Evolutionary conservation across 1,140 invertebrate genomes (phyloP), one percentile per base, ranked within the genome.

Genomic region (Ostrea denselamellosa): DNA sequence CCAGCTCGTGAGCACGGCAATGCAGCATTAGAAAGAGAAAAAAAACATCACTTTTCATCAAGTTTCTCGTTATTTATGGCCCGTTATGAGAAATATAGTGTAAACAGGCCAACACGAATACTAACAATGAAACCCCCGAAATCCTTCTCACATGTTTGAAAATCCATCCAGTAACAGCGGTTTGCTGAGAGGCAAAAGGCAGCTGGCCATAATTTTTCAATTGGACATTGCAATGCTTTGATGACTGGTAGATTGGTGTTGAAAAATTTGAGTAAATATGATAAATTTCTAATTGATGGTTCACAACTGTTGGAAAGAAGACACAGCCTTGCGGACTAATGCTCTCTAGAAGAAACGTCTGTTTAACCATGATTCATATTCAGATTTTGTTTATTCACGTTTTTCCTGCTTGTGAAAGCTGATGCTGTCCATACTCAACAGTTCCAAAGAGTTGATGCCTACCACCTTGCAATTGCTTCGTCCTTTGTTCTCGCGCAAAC

Each of bases 201-300:
- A 77, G 68, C 68, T 77, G 68, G 68, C 14, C 68, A 77, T 77
- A 77, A 77, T 77, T 77, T 77, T 77, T 77, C 68, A 77, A 34
- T 77, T 10, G 25, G 68, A 77, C 68, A 77, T 77, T 77, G 68
- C 68, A 77, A 77, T 77, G 68, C 68, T 77, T 77, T 77, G 68
- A 77, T 77, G 68, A 77, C 28, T 77, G 68, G 68, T 77, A 77
- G 68, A 28, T 77, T 77, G 68, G 68, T 77, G 68, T 77, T 77
- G 68, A 77, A 77, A 77, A 77, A 77, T 77, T 77, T 25, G 12
- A 77, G 68, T 44, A 77, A 77, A 77, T 77, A 77, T 77, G 68
- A 77, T 77, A 77, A 77, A 77, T 77, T 34, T 77, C 68, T 28
- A 77, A 77, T 77, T 77, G 28, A 77, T 77, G 68, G 28, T 77